Conservation (phyloP, 2,888 invertebrate genomes). For the Lymantria dispar region DNA sequence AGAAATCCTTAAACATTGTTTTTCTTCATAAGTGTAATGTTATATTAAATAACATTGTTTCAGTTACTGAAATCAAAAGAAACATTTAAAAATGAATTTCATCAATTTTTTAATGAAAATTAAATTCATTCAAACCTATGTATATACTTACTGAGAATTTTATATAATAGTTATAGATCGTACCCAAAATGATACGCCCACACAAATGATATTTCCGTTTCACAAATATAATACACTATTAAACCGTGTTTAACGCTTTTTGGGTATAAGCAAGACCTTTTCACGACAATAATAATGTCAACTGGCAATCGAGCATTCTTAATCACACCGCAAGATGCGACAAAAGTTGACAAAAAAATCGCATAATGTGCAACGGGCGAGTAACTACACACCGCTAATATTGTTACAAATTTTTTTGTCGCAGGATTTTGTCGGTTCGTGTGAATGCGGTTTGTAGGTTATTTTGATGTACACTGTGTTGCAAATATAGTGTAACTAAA, state of each 20-base stretch:
- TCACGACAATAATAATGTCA: conserved; percentile 28
- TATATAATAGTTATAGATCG: background rate
- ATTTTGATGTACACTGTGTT: conserved; percentile 33
- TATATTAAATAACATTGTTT: too few relatives aligned
- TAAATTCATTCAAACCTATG: too few relatives aligned
- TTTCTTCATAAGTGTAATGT: too few relatives aligned
- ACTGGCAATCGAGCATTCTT: conserved; percentile 33
- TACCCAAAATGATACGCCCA: conserved; percentile 3
- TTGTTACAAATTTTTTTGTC: conserved; percentile 27
- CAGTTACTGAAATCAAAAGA: too few relatives aligned
- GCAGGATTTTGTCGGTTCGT: conserved; percentile 28
- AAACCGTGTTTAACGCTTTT: conserved; percentile 24
- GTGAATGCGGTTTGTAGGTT: conserved; percentile 61
- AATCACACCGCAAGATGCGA: conserved; percentile 11
- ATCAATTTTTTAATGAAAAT: too few relatives aligned
- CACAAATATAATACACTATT: conserved; percentile 9
- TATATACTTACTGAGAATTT: background rate
- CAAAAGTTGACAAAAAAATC: conserved; percentile 16
- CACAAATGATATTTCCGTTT: conserved; percentile 7
- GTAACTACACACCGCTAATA: conserved; percentile 25
- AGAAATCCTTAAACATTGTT: too few relatives aligned
- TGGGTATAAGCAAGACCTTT: conserved; percentile 1
- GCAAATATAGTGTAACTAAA: too few relatives aligned
- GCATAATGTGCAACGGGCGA: conserved; percentile 18
- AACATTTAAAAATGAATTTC: too few relatives aligned